These are phyloP conservation scores for Phyllotis vaccarum DNA, from an alignment of 2,797 vertebrate genomes.

Conservation along the genomic window DNA sequence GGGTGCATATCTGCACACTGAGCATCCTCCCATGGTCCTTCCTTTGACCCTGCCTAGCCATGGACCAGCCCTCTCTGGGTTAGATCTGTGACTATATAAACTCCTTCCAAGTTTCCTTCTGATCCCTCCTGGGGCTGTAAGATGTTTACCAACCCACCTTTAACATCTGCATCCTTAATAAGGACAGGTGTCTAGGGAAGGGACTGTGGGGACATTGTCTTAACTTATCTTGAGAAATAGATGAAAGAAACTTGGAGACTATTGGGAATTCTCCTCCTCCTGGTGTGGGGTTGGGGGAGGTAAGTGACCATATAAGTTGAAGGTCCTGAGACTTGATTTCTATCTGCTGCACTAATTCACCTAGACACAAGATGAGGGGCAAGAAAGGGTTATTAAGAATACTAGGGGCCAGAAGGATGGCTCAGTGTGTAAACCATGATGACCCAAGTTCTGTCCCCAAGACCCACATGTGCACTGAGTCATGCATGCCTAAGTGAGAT, in stretches of 20 bases:
- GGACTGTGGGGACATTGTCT: not conserved
- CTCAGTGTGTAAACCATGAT: not conserved
- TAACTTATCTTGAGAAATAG: not conserved
- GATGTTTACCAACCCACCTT: not conserved
- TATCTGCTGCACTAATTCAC: not conserved
- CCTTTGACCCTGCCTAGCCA: not conserved
- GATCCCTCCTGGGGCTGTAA: not conserved
- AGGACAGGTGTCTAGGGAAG: not conserved
- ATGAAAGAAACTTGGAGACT: slow-evolving; percentile 16
- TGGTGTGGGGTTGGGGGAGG: no score
- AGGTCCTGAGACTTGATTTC: not conserved
- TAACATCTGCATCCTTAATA: not conserved
- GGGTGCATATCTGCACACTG: not conserved
- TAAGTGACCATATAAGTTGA: not conserved
- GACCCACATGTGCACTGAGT: not conserved
- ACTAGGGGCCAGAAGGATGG: not conserved
- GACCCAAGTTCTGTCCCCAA: not conserved
- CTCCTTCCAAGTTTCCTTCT: not conserved
- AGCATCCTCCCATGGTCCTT: not conserved
- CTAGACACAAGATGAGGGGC: not conserved
- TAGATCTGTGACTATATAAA: not conserved
- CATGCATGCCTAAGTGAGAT: not conserved
- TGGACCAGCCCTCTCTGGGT: not conserved
- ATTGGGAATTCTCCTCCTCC: not conserved
- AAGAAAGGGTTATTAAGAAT: not conserved